Evolutionary conservation across 1,140 invertebrate genomes (phyloP), one percentile per base, ranked within the genome.

Genomic region (Calosoma granatense): DNA sequence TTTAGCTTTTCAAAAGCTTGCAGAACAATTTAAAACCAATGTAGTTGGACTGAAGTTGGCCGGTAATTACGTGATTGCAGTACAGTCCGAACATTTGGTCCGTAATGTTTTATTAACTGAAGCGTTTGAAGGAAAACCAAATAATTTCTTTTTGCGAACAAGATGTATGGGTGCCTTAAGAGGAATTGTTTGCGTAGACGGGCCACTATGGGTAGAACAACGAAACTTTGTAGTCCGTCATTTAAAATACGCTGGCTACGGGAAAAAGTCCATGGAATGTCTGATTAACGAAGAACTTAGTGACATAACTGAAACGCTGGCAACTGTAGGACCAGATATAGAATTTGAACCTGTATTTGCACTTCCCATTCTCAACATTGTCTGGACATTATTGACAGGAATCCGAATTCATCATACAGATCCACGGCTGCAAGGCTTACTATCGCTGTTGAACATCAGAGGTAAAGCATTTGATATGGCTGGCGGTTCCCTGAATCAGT

Each of bases 171-270:
- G 86, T 19, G 78, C 80, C 36, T 72, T 73, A 62, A 78, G 77
- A 75, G 83, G 79, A 82, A 85, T 90, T 19, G 88, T 88, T 0
- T 87, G 84, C 69, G 82, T 82, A 1, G 87, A 92, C 57, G 88
- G 89, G 0, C 63, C 76, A 6, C 64, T 84, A 2, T 93, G 90
- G 90, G 77, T 74, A 51, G 82, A 86, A 60, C 84, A 92, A 60
- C 76, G 89, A 39, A 73, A 74, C 52, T 92, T 92, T 71, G 78
- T 84, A 1, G 67, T 90, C 43, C 80, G 80, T 57, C 80, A 85
- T 56, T 74, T 94, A 59, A 76, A 79, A 21, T 73, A 82, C 19
- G 74, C 90, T 6, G 90, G 90, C 15, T 87, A 88, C 58, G 88
- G 89, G 0, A 83, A 85, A 64, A 76, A 72, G 1, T 68, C 74